These are phyloP conservation scores for Epinotia nisella DNA, from an alignment of 2,888 invertebrate species.

Conservation along the genomic window DNA sequence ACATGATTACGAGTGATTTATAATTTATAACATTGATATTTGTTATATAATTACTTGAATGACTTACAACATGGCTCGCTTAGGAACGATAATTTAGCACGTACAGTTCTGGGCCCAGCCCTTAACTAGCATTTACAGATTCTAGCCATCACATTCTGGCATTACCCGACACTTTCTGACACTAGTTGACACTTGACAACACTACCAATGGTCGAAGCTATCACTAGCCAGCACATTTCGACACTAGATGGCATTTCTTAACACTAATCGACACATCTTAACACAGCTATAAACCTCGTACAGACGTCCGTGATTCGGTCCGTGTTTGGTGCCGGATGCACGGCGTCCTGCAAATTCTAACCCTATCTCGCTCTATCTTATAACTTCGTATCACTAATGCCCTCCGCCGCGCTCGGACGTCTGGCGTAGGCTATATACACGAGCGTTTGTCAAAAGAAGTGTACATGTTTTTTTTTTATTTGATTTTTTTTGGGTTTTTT, in stretches of 20 bases:
- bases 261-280: not conserved
- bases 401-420: too few species aligned
- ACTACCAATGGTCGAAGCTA: too few species aligned
- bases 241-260: not conserved
- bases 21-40: conserved; percentile 1
- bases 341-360: too few species aligned
- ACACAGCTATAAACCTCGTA: not conserved
- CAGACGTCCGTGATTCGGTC: too few species aligned
- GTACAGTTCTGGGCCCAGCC: not conserved
- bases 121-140: not conserved
- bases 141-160: not conserved
- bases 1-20: conserved; percentile 7
- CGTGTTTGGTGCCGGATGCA: too few species aligned
- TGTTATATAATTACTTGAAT: conserved; percentile 12
- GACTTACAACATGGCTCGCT: conserved; percentile 34
- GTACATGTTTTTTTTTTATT: too few species aligned
- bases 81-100: conserved; percentile 29
- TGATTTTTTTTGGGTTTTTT: too few species aligned
- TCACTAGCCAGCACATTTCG: not conserved
- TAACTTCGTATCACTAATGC: too few species aligned
- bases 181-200: not conserved
- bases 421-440: too few species aligned
- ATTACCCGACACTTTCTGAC: not conserved
- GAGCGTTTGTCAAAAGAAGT: too few species aligned
- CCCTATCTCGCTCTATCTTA: too few species aligned